Conservation (phyloP, 2,797 vertebrate genomes). For the Mormyrops boulengeri region DNA sequence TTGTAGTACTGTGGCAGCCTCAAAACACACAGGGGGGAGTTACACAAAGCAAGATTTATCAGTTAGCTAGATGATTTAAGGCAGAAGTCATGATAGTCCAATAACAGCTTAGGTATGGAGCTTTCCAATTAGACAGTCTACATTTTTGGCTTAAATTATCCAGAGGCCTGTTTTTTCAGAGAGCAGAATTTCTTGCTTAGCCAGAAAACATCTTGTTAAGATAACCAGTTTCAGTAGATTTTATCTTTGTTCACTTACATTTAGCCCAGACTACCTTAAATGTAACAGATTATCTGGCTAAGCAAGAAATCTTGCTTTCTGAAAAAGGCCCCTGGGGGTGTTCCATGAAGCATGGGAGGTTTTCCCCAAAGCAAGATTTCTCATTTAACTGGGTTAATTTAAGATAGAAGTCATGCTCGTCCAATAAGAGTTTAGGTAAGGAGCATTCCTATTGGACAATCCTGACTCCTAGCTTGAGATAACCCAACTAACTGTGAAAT, state of each 20-base stretch:
- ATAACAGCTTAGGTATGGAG: too few relatives aligned
- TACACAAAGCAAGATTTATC: too few relatives aligned
- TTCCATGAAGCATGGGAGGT: neutral
- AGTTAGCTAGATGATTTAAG: too few relatives aligned
- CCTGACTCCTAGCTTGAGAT: too few relatives aligned
- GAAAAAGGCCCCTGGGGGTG: neutral
- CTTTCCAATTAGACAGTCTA: neutral
- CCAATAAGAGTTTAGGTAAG: too few relatives aligned
- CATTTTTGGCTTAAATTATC: neutral
- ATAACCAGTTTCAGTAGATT: neutral
- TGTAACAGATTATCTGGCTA: neutral
- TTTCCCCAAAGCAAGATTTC: neutral
- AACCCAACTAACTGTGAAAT: too few relatives aligned
- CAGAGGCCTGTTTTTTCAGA: neutral
- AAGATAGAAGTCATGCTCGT: too few relatives aligned
- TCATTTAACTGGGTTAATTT: neutral
- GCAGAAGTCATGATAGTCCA: too few relatives aligned
- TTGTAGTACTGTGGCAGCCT: neutral
- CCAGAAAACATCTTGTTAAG: neutral
- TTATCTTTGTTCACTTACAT: neutral
- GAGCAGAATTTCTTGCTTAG: neutral
- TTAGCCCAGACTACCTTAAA: neutral
- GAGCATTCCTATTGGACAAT: too few relatives aligned
- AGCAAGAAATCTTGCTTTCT: neutral
- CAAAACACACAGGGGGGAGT: neutral